phyloP scores from a whole-genome alignment of 2,797 vertebrate genomes.

The Epinephelus coioides region DNA sequence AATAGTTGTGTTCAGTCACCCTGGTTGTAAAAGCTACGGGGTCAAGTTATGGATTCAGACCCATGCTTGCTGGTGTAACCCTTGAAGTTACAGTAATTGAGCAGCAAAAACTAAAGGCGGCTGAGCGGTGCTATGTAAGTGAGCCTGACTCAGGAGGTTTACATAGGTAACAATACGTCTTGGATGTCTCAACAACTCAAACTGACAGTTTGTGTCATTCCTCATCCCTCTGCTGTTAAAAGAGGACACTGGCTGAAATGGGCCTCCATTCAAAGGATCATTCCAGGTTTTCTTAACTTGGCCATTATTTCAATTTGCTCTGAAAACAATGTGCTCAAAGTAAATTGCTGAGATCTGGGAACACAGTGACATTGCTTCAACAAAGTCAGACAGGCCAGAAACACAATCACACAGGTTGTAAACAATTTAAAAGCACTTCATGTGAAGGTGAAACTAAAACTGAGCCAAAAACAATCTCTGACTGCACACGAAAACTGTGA shows the following conservation, averaged over 20 bases:
- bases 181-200: constrained; percentile 47
- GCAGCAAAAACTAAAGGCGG: constrained; percentile 40
- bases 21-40: constrained; percentile 37
- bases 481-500: no score
- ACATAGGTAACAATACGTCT: constrained; percentile 44
- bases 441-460: not conserved
- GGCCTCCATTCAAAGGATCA: constrained; percentile 16
- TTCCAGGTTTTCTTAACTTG: not conserved
- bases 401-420: not conserved
- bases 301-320: not conserved
- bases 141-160: constrained; percentile 60
- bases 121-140: constrained; percentile 54
- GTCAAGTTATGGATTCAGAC: constrained; percentile 64
- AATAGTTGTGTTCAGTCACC: constrained; percentile 37
- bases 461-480: no score
- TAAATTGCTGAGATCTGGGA: constrained; percentile 20
- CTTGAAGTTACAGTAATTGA: constrained; percentile 48
- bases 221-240: constrained; percentile 66
- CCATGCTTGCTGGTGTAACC: constrained; percentile 67
- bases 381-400: not conserved
- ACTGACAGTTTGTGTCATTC: constrained; percentile 45
- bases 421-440: not conserved
- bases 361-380: not conserved
- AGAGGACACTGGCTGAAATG: constrained; percentile 67
- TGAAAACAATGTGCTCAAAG: not conserved